phyloP scores from a whole-genome alignment of 1,140 invertebrate genomes.

The Palaemon carinicauda region DNA sequence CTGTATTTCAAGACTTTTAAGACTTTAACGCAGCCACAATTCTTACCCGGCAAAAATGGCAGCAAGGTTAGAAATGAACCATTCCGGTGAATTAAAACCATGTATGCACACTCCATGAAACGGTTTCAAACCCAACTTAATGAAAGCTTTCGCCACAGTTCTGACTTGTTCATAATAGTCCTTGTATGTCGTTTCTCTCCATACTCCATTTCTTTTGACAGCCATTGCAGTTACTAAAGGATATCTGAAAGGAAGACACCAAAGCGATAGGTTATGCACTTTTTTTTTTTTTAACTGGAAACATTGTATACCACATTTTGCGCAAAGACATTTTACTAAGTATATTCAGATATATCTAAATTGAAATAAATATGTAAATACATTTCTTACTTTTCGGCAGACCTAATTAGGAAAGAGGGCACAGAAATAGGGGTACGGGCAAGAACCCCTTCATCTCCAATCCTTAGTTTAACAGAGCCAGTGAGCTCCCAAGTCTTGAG shows the following conservation, averaged over 20 bases:
- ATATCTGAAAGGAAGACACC: slow-evolving; percentile 14
- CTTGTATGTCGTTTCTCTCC: slow-evolving; percentile 54
- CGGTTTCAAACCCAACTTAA: slow-evolving; percentile 84
- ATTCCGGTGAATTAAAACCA: slow-evolving; percentile 91
- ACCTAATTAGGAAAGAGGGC: slow-evolving; percentile 75
- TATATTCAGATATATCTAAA: not conserved
- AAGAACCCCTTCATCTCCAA: slow-evolving; percentile 63
- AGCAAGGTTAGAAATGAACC: slow-evolving; percentile 86
- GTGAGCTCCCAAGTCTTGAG: slow-evolving; percentile 69
- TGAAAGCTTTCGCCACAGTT: slow-evolving; percentile 84
- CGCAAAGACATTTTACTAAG: not conserved
- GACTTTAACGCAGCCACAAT: not conserved
- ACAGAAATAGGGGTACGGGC: slow-evolving; percentile 77
- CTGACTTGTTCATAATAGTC: slow-evolving; percentile 68
- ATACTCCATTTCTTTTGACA: slow-evolving; percentile 57
- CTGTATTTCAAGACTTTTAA: no score
- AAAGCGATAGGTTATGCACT: not conserved
- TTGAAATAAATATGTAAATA: not conserved
- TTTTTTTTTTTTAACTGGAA: not conserved
- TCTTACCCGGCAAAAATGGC: slow-evolving; percentile 90
- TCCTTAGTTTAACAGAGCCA: slow-evolving; percentile 73
- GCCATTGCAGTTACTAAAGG: slow-evolving; percentile 41
- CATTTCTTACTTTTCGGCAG: slow-evolving; percentile 69
- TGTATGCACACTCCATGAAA: slow-evolving; percentile 86
- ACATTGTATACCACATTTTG: not conserved